A percentile compares a stretch with the other conserved stretches of the same genome.
Evolutionary conservation across 1,140 invertebrate species (phyloP).

Genomic region (Sarcophaga peregrina): DNA sequence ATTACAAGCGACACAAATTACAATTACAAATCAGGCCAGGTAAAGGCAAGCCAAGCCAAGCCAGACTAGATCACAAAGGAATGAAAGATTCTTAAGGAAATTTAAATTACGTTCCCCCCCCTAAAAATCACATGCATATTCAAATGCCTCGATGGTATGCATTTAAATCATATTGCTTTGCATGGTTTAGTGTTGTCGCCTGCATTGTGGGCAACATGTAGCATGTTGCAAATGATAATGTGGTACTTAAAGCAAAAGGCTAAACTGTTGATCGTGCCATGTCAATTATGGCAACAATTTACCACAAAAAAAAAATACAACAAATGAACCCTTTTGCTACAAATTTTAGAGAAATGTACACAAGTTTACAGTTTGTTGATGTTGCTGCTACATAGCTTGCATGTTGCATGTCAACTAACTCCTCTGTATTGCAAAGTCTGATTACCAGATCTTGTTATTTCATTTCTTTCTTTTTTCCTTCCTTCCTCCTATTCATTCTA

Average conservation of each 20-base stretch:
- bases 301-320: not conserved
- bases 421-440: not conserved
- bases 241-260: constrained; percentile 11
- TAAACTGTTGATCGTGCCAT: constrained; percentile 41
- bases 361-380: constrained; percentile 13
- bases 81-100: not conserved
- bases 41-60: not conserved
- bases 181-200: not conserved
- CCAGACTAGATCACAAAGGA: not conserved
- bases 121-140: not conserved
- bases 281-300: constrained; percentile 38
- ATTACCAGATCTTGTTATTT: constrained; percentile 6
- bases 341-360: not conserved
- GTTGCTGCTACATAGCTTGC: not conserved
- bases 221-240: constrained; percentile 7
- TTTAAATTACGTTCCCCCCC: not conserved
- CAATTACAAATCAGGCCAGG: not conserved
- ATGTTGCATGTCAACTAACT: not conserved
- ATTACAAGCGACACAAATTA: not conserved
- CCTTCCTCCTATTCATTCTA: not conserved
- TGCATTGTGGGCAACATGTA: not conserved
- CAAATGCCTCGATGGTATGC: not conserved
- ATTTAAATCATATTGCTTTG: not conserved
- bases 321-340: not conserved
- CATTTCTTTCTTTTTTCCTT: not conserved